Percentiles rank a stretch among this genome's conserved stretches.
phyloP scores from a whole-genome alignment of 2,113 vertebrate species.

The Tricholaema leucomelas region DNA sequence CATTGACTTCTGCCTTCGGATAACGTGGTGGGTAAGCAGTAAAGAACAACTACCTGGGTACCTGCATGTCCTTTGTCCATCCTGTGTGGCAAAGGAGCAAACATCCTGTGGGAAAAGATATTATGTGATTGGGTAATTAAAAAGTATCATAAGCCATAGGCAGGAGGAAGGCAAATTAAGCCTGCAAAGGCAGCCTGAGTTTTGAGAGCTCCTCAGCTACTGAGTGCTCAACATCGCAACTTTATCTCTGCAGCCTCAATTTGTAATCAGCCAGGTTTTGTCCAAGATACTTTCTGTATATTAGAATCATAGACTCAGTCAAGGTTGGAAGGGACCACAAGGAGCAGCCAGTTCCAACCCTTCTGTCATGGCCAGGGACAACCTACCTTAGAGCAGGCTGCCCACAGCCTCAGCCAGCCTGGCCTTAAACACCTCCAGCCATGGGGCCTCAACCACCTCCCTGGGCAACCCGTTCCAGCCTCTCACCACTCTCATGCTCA shows the following conservation, averaged over 20 bases:
- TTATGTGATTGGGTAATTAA: constrained; percentile 49
- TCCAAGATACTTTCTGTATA: not conserved
- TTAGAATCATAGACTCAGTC: too few species aligned
- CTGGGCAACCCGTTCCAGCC: too few species aligned
- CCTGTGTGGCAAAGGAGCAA: constrained; percentile 7
- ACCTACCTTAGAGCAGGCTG: too few species aligned
- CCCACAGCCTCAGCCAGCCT: too few species aligned
- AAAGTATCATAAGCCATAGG: constrained; percentile 60
- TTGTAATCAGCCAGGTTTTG: not conserved
- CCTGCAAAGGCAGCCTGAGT: not conserved
- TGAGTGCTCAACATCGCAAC: not conserved
- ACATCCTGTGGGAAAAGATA: constrained; percentile 49
- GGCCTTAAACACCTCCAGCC: too few species aligned
- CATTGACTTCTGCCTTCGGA: not conserved
- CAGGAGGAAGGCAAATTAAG: constrained; percentile 51
- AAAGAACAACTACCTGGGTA: not conserved
- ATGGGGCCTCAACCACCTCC: too few species aligned
- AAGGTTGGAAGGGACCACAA: too few species aligned
- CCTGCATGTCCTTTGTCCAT: not conserved
- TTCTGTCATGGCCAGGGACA: too few species aligned
- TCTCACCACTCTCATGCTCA: too few species aligned
- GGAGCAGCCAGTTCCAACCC: too few species aligned
- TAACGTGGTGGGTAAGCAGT: not conserved
- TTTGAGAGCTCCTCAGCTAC: constrained; percentile 14
- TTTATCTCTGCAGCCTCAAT: not conserved